Percentiles rank a stretch among this genome's conserved stretches.
These are phyloP conservation scores for Corythornis cristatus DNA, from an alignment of 2,113 vertebrate species.

Conservation along the genomic window DNA sequence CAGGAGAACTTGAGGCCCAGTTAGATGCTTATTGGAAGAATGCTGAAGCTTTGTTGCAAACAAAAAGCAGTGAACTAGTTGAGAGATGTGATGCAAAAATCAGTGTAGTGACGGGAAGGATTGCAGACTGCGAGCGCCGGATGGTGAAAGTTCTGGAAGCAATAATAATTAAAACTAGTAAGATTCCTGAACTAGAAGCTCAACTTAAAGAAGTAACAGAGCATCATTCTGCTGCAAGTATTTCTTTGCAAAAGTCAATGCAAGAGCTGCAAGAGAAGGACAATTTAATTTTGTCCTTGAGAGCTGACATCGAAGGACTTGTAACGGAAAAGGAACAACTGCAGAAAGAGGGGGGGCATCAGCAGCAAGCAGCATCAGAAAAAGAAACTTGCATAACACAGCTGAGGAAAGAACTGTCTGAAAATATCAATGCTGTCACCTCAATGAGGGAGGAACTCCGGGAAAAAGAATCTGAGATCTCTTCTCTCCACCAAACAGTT, in stretches of 20 bases:
- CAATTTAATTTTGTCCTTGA: constrained; percentile 82
- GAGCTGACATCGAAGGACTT: constrained; percentile 71
- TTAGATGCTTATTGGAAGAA: constrained; percentile 75
- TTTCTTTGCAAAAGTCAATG: constrained; percentile 79
- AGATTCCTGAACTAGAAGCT: constrained; percentile 83
- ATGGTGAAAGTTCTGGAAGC: constrained; percentile 76
- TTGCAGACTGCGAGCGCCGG: constrained; percentile 77
- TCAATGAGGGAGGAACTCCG: constrained; percentile 80
- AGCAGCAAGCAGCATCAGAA: constrained; percentile 81
- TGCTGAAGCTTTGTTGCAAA: constrained; percentile 74
- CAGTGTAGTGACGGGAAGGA: constrained; percentile 66
- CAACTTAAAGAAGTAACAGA: constrained; percentile 77
- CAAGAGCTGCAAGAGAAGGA: constrained; percentile 84
- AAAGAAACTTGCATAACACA: constrained; percentile 85
- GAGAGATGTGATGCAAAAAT: constrained; percentile 76
- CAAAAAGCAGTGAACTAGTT: constrained; percentile 77
- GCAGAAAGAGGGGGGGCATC: constrained; percentile 77
- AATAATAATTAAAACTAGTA: constrained; percentile 70
- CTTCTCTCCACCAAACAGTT: constrained; percentile 76
- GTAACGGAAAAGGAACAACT: constrained; percentile 80
- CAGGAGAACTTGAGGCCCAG: constrained; percentile 69
- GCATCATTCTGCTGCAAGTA: constrained; percentile 77
- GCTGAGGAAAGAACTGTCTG: constrained; percentile 81
- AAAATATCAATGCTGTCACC: constrained; percentile 78
- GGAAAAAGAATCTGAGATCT: constrained; percentile 79